Conservation (phyloP, 1,140 invertebrate genomes). For the Anastrepha obliqua region DNA sequence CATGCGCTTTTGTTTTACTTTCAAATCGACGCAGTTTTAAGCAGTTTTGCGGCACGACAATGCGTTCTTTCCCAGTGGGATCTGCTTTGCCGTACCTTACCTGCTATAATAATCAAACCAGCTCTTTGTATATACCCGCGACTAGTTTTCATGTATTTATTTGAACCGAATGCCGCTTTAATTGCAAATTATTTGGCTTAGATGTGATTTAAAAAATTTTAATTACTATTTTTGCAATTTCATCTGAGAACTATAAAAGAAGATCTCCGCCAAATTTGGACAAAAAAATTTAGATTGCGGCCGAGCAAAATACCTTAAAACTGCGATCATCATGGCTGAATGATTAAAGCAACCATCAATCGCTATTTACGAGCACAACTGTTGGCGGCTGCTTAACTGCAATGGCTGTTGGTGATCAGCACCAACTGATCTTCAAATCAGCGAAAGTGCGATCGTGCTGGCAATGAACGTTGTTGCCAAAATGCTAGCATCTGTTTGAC, state of each 20-base stretch:
- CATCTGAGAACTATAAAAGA: background rate
- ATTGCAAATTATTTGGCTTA: too few species aligned
- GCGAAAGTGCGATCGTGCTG: constrained; percentile 51
- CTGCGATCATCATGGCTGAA: background rate
- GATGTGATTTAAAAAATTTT: too few species aligned
- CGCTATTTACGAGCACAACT: background rate
- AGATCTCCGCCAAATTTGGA: background rate
- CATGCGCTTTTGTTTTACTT: too few species aligned
- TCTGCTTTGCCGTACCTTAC: too few species aligned
- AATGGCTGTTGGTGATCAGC: background rate
- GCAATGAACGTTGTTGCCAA: constrained; percentile 51
- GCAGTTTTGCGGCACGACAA: too few species aligned
- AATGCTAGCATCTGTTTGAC: constrained; percentile 35
- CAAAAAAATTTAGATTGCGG: background rate
- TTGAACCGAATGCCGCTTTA: too few species aligned
- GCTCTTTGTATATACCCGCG: too few species aligned
- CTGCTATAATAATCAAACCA: too few species aligned
- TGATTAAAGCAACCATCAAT: background rate
- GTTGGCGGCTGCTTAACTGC: background rate
- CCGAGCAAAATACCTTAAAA: background rate
- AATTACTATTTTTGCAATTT: too few species aligned
- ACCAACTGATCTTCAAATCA: constrained; percentile 18
- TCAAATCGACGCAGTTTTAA: too few species aligned
- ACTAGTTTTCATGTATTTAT: too few species aligned
- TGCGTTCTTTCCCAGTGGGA: too few species aligned